Percentiles rank a stretch among this genome's conserved stretches.
Evolutionary conservation across 1,140 invertebrate species (phyloP).

Genomic region (Euborellia annulipes): DNA sequence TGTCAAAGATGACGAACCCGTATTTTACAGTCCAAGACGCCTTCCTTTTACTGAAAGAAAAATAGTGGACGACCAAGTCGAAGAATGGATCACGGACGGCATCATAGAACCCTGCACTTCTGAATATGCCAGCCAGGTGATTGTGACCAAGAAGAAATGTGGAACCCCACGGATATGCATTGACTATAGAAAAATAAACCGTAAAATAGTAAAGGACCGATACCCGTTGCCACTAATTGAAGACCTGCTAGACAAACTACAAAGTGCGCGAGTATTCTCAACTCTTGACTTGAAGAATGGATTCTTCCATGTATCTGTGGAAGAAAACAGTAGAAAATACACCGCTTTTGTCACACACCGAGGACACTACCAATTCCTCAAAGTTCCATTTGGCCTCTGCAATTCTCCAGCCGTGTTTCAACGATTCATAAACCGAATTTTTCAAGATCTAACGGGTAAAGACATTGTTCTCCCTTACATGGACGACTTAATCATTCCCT

Average conservation of each 20-base stretch:
- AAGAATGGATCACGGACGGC: conserved; percentile 1
- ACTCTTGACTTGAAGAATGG: conserved; percentile 23
- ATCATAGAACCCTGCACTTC: conserved; percentile 4
- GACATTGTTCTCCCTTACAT: conserved; percentile 17
- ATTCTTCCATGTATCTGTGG: conserved; percentile 23
- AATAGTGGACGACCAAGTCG: conserved; percentile 3
- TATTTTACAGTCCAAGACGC: conserved; percentile 11
- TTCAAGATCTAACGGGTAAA: conserved; percentile 9
- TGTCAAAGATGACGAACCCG: conserved; percentile 12
- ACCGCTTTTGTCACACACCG: too few relatives aligned
- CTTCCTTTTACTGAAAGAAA: conserved; percentile 13
- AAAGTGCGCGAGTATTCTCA: conserved; percentile 15
- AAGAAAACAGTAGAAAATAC: conserved; percentile 17
- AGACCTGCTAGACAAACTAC: conserved; percentile 10
- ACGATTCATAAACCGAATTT: not conserved
- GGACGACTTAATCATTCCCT: conserved; percentile 22
- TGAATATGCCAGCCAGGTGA: conserved; percentile 11
- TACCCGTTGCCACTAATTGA: conserved; percentile 9
- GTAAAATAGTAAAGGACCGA: conserved; percentile 9
- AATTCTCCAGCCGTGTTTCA: conserved; percentile 8
- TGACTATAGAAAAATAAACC: conserved; percentile 10
- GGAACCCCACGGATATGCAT: conserved; percentile 11
- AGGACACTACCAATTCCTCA: conserved; percentile 9
- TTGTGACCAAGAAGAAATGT: conserved; percentile 3
- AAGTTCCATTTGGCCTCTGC: not conserved